phyloP scores from a whole-genome alignment of 1,140 invertebrate genomes.

The Eupeodes corollae region DNA sequence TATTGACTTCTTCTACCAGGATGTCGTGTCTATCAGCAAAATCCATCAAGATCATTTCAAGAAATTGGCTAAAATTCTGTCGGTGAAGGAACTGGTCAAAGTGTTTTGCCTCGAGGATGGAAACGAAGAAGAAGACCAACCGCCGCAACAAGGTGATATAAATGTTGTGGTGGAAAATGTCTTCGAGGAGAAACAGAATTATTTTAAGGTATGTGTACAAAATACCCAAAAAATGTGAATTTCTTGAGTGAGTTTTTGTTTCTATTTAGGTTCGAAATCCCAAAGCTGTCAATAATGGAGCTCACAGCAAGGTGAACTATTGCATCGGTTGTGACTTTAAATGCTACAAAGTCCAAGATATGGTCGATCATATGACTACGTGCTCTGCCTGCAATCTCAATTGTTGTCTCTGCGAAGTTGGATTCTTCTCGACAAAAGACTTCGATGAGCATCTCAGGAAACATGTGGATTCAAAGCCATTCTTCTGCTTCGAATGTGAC shows the following conservation, averaged over 20 bases:
- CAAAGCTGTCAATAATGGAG: too few species aligned
- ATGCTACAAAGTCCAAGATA: constrained; percentile 35
- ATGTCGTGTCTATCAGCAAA: constrained; percentile 27
- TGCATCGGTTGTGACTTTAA: constrained; percentile 37
- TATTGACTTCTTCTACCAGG: constrained; percentile 32
- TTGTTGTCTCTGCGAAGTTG: constrained; percentile 41
- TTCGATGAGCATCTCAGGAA: constrained; percentile 39
- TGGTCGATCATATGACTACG: constrained; percentile 36
- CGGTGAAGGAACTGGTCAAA: constrained; percentile 26
- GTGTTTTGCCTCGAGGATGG: constrained; percentile 20
- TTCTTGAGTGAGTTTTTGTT: too few species aligned
- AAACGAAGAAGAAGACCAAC: not conserved
- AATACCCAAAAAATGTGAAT: too few species aligned
- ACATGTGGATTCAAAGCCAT: constrained; percentile 40
- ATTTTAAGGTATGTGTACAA: constrained; percentile 28
- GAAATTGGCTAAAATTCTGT: constrained; percentile 23
- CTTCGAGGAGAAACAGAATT: constrained; percentile 25
- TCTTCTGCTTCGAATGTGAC: constrained; percentile 44
- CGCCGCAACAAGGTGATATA: not conserved
- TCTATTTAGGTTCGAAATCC: too few species aligned
- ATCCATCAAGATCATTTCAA: constrained; percentile 30
- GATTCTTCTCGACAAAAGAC: constrained; percentile 36
- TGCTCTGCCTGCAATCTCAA: constrained; percentile 40
- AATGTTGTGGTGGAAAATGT: constrained; percentile 14
- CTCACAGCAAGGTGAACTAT: constrained; percentile 32